Base-by-base conservation (phyloP, 2,113 vertebrate species). In the Penelope pileata region DNA sequence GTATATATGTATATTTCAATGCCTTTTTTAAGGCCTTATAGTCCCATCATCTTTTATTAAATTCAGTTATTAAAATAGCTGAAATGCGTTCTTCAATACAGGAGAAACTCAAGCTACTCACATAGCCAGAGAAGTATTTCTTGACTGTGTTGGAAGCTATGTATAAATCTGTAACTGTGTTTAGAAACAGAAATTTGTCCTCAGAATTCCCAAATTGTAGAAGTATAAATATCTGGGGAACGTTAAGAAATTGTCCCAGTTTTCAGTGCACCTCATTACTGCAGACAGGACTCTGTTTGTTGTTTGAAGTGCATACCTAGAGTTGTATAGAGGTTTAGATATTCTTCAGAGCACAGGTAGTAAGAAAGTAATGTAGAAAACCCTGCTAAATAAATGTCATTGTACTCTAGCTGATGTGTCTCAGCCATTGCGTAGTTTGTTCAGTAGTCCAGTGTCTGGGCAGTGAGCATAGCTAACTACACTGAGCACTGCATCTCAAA, bases 391-490 rank as follows among this genome's bases (percentile, higher is more conserved):
- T 43, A 70, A 82, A 79, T 68, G 69, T 70, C 27, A 22, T 68
- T 75, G 11, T 90, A 22, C 69, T 59, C 32, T 30, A 63, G 32
- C 24, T 67, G 45, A 54, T 48, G 24, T 42, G 53, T 56, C 30
- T 45, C 42, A 62, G 54, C 40, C 22, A 7, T n/a, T 29, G 6
- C 58, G 22, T 36, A 8, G n/a, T 42, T 27, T 69, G 36, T 53
- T 0, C 4, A 19, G 53, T 15, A 62, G 69, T 18, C 36, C 50
- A 32, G 0, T 75, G 59, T 51, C 56, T 70, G 34, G 5, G 24
- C 56, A 51, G 47, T 38, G 42, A 64, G 32, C 43, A 4, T 27
- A n/a, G 48, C 1, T 26, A 32, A 19, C 60, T 69, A 26, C 40
- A 26, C 24, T 42, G 42, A 10, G 17, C 15, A 24, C 32, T 83